These are phyloP conservation scores for Hemithea aestivaria DNA, from an alignment of 2,888 invertebrate genomes.

Conservation along the genomic window DNA sequence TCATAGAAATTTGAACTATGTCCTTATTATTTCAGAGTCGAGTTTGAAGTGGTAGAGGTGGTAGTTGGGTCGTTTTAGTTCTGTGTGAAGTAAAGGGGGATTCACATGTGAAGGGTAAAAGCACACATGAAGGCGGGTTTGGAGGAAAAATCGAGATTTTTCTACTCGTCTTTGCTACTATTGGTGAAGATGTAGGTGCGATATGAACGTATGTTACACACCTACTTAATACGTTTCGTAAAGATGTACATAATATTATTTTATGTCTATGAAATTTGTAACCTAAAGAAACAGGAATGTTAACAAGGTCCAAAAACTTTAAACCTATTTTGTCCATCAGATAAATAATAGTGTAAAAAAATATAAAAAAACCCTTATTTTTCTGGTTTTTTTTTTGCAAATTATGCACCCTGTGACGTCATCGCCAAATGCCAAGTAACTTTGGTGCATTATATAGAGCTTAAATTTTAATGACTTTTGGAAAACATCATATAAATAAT, in stretches of 20 bases:
- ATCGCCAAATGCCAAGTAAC: too few relatives aligned
- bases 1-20: neutral
- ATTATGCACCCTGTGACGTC: too few relatives aligned
- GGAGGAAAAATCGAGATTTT: conserved; percentile 50
- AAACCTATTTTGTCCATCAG: too few relatives aligned
- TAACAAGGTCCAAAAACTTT: neutral
- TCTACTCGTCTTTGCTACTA: conserved; percentile 39
- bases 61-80: conserved; percentile 3
- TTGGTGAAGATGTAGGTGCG: conserved; percentile 45
- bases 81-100: conserved; percentile 2
- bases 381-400: too few relatives aligned
- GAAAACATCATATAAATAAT: too few relatives aligned
- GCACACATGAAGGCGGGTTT: conserved; percentile 39
- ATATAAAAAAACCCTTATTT: too few relatives aligned
- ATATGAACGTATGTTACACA: conserved; percentile 6
- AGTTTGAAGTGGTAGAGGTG: neutral
- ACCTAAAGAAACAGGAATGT: too few relatives aligned
- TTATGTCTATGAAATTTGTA: too few relatives aligned
- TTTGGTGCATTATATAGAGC: too few relatives aligned
- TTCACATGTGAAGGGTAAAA: conserved; percentile 31
- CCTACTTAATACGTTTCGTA: neutral
- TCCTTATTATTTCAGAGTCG: neutral
- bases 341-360: too few relatives aligned
- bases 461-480: too few relatives aligned
- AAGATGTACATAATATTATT: too few relatives aligned